Conservation (phyloP, 2,113 vertebrate genomes). For the Mohoua ochrocephala region DNA sequence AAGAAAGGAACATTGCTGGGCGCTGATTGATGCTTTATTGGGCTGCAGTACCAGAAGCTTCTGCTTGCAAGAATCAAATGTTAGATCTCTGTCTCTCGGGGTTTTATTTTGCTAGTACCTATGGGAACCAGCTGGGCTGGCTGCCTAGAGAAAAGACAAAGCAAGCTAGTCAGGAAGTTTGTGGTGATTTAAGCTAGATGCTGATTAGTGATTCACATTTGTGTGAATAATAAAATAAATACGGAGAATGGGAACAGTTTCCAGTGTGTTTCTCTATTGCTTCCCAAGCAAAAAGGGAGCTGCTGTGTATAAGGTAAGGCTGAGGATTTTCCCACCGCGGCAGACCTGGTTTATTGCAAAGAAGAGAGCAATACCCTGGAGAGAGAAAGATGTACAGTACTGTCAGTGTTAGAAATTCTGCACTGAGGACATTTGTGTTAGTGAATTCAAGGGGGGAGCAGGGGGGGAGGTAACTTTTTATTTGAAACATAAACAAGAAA, state of each 20-base stretch:
- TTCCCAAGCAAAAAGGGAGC: not conserved
- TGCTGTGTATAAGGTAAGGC: not conserved
- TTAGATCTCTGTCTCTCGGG: not conserved
- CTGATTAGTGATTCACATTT: slow-evolving; percentile 17
- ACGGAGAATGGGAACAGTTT: not conserved
- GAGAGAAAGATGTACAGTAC: slow-evolving; percentile 9
- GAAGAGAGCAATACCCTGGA: not conserved
- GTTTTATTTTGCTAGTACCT: slow-evolving; percentile 33
- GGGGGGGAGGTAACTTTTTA: not conserved
- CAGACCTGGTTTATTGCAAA: slow-evolving; percentile 39
- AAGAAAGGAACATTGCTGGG: not conserved
- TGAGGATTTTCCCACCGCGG: not conserved
- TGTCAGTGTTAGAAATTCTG: not conserved
- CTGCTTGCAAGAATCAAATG: slow-evolving; percentile 27
- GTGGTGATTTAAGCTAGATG: slow-evolving; percentile 16
- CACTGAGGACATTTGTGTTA: not conserved
- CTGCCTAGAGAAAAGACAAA: slow-evolving; percentile 45
- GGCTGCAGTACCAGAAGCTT: not conserved
- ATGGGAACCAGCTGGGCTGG: slow-evolving; percentile 17
- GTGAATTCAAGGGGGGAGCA: not conserved
- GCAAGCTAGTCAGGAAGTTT: not conserved
- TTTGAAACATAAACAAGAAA: slow-evolving; percentile 14
- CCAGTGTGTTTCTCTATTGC: not conserved
- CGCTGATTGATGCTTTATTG: not conserved
- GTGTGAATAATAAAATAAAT: slow-evolving; percentile 37